Percentiles rank a stretch among this genome's conserved stretches.
phyloP scores from a whole-genome alignment of 2,113 vertebrate species.

The Ctenodactylus gundi region DNA sequence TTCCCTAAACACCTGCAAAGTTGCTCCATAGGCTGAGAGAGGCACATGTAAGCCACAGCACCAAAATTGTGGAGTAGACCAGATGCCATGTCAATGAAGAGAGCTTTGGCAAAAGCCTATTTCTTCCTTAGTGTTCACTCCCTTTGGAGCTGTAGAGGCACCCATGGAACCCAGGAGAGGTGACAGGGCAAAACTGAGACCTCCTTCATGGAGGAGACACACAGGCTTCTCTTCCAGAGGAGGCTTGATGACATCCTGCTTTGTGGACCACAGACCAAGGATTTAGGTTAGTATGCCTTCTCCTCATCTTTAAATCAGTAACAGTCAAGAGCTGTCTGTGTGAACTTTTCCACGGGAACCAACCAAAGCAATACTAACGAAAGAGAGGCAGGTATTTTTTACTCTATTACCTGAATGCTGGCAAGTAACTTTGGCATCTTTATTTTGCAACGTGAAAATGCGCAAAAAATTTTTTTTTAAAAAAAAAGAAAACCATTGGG shows the following conservation, averaged over 20 bases:
- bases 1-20: not conserved
- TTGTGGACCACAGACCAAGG: not conserved
- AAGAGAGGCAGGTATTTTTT: not conserved
- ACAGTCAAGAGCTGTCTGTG: not conserved
- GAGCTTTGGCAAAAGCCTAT: not conserved
- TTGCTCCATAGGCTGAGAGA: not conserved
- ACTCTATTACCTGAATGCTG: not conserved
- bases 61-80: not conserved
- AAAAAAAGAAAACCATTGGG: too few species aligned
- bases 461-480: too few species aligned
- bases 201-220: not conserved
- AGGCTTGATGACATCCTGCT: not conserved
- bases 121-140: not conserved
- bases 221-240: not conserved
- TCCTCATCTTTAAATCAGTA: not conserved
- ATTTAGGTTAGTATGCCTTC: not conserved
- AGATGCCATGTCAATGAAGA: not conserved
- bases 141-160: conserved; percentile 10
- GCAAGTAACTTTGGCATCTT: not conserved
- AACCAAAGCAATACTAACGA: not conserved
- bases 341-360: not conserved
- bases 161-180: conserved; percentile 2
- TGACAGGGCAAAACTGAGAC: not conserved
- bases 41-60: rapidly evolving
- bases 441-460: not conserved